A percentile compares a stretch with the other conserved stretches of the same genome.
phyloP scores from a whole-genome alignment of 2,113 vertebrate species.

The Sigmodon hispidus region DNA sequence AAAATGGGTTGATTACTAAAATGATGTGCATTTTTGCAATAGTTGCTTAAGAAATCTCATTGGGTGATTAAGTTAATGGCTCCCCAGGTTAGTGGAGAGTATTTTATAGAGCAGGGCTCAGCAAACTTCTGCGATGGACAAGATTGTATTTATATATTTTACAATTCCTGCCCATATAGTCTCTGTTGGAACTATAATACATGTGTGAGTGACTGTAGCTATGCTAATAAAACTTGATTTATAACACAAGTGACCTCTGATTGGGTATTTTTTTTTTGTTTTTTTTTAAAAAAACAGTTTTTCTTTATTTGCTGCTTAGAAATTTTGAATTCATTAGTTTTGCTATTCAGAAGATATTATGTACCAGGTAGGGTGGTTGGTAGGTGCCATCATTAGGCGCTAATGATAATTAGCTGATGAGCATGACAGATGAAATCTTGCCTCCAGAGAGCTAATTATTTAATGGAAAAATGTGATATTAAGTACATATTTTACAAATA shows the following conservation, averaged over 20 bases:
- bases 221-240: background rate
- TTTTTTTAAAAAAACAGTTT: background rate
- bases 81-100: background rate
- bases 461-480: constrained; percentile 42
- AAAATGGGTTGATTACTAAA: constrained; percentile 40
- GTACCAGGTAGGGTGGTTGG: background rate
- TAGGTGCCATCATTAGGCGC: background rate
- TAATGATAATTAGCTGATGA: background rate
- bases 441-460: background rate
- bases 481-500: constrained; percentile 13
- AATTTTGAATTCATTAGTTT: constrained; percentile 47
- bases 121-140: background rate
- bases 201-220: background rate
- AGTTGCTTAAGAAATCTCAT: background rate
- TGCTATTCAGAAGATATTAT: background rate
- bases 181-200: background rate
- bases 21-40: constrained; percentile 29
- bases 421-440: background rate
- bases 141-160: background rate
- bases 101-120: background rate
- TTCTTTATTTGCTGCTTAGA: constrained; percentile 3
- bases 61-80: constrained; percentile 2
- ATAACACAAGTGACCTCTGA: background rate
- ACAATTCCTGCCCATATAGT: background rate
- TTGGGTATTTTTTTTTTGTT: constrained; percentile 50